A percentile compares a stretch with the other conserved stretches of the same genome.
phyloP scores from a whole-genome alignment of 2,113 vertebrate species.

The Pagrus major region DNA sequence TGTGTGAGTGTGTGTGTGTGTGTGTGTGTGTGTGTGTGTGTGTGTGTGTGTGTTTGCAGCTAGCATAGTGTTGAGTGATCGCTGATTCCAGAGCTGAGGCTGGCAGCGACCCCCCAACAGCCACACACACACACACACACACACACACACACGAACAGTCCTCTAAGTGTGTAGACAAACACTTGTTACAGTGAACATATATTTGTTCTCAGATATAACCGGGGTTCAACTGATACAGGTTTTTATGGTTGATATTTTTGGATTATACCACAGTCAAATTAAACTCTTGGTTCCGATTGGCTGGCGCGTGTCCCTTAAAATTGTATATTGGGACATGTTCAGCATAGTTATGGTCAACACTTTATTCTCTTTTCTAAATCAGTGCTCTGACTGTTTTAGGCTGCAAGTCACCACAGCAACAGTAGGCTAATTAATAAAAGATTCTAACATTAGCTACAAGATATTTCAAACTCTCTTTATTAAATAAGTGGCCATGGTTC shows the following conservation, averaged over 20 bases:
- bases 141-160: conserved; percentile 4
- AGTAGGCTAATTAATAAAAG: background rate
- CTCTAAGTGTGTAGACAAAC: background rate
- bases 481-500: background rate
- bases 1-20: background rate
- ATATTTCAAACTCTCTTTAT: background rate
- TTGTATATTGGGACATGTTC: background rate
- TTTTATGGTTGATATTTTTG: conserved; percentile 19
- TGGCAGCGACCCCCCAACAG: background rate
- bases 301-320: background rate
- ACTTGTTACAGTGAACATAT: background rate
- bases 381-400: background rate
- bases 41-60: conserved; percentile 14
- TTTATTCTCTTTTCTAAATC: conserved; percentile 15
- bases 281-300: conserved; percentile 29
- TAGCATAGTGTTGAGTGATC: conserved; percentile 54
- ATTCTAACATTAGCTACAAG: background rate
- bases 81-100: conserved; percentile 22
- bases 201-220: conserved; percentile 1
- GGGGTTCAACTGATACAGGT: conserved; percentile 5
- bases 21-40: conserved; percentile 16
- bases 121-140: conserved; percentile 27
- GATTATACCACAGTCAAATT: conserved; percentile 10
- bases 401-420: conserved; percentile 7
- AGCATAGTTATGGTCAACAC: background rate